Conservation (phyloP, 2,113 vertebrate species). For the Corynorhinus townsendii region DNA sequence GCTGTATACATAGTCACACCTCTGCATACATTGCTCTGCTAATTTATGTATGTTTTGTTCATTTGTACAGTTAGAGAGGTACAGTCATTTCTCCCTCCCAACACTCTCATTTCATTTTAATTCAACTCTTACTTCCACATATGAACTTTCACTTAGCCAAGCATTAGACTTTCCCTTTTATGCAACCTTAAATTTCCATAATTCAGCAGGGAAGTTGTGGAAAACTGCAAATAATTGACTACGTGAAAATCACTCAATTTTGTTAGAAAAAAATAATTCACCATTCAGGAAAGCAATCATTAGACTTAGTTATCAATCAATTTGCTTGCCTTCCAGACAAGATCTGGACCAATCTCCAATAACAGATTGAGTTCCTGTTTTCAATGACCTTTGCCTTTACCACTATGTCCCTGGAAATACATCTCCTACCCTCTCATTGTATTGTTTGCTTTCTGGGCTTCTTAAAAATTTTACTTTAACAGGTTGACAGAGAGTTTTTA, state of each 20-base stretch:
- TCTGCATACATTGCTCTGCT: background rate
- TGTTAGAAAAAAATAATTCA: background rate
- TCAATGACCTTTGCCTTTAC: background rate
- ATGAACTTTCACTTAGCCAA: background rate
- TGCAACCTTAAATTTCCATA: background rate
- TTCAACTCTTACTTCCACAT: background rate
- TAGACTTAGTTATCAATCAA: background rate
- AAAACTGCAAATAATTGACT: background rate
- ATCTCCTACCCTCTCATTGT: background rate
- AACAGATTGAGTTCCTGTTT: background rate
- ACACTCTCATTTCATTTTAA: background rate
- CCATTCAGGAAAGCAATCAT: background rate
- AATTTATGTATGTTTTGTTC: no score
- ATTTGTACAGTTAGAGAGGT: background rate
- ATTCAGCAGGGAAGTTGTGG: background rate
- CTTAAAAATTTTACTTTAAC: background rate
- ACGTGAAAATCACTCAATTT: background rate
- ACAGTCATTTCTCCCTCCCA: background rate
- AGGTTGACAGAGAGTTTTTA: background rate
- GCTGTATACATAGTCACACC: fast-evolving
- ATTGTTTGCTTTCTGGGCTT: background rate
- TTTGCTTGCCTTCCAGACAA: background rate
- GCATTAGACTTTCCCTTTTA: background rate
- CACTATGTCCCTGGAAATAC: background rate
- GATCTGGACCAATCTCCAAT: background rate